Percentiles rank a stretch among this genome's conserved stretches.
Conservation (phyloP, 2,113 vertebrate species). For the Nestor notabilis region DNA sequence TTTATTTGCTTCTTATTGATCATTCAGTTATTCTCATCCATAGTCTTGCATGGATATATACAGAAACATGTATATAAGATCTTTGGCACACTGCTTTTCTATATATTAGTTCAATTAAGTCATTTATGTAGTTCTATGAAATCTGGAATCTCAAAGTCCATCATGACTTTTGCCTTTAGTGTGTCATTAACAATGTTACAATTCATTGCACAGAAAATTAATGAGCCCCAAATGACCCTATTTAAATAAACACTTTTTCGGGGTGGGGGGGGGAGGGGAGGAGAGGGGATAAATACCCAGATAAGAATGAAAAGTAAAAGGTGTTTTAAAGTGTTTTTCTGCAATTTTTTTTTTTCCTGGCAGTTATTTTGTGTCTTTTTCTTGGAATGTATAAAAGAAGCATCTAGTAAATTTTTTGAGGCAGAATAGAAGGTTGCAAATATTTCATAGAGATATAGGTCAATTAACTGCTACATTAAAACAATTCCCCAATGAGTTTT, state of each 20-base stretch:
- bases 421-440: background rate
- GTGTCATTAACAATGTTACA: background rate
- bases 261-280: too few species aligned
- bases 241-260: background rate
- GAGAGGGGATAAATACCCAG: background rate
- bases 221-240: accelerated
- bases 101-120: background rate
- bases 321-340: background rate
- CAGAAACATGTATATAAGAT: background rate
- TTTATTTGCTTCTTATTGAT: background rate
- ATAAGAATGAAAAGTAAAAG: background rate
- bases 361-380: background rate
- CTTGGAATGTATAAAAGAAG: background rate
- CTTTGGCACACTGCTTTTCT: background rate
- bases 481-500: background rate
- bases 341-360: background rate
- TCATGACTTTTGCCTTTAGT: background rate
- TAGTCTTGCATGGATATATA: background rate
- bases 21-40: background rate
- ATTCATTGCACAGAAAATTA: background rate
- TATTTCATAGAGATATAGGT: background rate
- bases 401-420: background rate
- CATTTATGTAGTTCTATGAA: background rate
- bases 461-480: background rate
- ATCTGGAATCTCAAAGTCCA: background rate